Conservation (phyloP, 2,113 vertebrate species). For the Centropus bengalensis region DNA sequence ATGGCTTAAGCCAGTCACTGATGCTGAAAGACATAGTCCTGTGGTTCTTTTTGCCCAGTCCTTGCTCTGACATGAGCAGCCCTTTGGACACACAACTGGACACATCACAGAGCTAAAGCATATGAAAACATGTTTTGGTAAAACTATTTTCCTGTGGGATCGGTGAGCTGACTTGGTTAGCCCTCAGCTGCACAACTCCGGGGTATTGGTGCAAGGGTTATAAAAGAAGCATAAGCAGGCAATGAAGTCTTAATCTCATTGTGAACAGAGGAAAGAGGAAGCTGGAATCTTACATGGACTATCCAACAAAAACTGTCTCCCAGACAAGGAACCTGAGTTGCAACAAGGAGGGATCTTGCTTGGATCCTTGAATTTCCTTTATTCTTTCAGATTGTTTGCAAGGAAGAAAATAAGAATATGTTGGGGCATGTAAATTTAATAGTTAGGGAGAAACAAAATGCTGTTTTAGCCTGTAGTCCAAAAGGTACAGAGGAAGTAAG, state of each 20-base stretch:
- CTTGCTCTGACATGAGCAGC: not conserved
- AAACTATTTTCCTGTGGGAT: not conserved
- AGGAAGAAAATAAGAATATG: not conserved
- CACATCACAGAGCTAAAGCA: fast-evolving
- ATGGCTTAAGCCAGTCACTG: not conserved
- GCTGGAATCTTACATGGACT: not conserved
- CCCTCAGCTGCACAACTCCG: not conserved
- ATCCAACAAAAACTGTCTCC: not conserved
- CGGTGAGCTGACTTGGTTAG: not conserved
- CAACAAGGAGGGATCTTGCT: not conserved
- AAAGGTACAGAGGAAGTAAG: not conserved
- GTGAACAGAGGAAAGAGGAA: not conserved
- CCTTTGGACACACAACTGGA: not conserved
- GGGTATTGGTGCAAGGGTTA: not conserved
- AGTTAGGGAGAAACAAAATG: not conserved
- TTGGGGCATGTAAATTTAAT: not conserved
- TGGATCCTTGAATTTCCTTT: not conserved
- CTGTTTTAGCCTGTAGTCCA: not conserved
- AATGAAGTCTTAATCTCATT: not conserved
- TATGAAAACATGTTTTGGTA: not conserved
- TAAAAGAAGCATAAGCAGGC: not conserved
- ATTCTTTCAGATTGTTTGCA: not conserved
- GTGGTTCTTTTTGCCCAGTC: not conserved
- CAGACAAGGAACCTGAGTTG: not conserved
- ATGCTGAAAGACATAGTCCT: not conserved